Conservation (phyloP, 2,888 invertebrate genomes). For the Lapara coniferarum region DNA sequence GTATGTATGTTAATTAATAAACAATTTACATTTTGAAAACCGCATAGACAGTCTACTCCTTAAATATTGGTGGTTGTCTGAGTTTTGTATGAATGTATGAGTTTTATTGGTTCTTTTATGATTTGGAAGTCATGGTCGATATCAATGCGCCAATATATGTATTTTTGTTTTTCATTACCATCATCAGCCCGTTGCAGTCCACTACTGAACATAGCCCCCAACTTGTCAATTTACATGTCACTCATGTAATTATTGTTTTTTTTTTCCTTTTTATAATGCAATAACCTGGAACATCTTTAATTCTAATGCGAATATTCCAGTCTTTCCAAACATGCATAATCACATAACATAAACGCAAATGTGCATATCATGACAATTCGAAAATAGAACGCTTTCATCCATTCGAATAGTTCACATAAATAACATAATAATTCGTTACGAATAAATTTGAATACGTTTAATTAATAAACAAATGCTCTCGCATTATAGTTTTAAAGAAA, state of each 20-base stretch:
- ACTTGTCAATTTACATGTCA: background rate
- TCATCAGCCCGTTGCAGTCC: too few relatives aligned
- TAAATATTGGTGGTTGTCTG: background rate
- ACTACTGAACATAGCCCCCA: background rate
- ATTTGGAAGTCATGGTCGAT: background rate
- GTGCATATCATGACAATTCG: slow-evolving; percentile 10
- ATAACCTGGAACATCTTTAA: background rate
- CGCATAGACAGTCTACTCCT: background rate
- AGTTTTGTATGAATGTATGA: slow-evolving; percentile 8
- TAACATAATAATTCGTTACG: slow-evolving; percentile 8
- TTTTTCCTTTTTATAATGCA: too few relatives aligned
- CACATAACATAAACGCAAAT: slow-evolving; percentile 5
- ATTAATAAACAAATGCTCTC: background rate
- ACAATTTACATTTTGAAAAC: too few relatives aligned
- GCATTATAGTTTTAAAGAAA: slow-evolving; percentile 24
- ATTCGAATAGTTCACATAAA: slow-evolving; percentile 17
- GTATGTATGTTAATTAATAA: too few relatives aligned
- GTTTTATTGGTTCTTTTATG: background rate
- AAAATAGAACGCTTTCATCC: slow-evolving; percentile 15
- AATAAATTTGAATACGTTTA: slow-evolving; percentile 22
- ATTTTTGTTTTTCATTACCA: background rate
- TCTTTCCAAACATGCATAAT: slow-evolving; percentile 2
- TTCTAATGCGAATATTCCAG: background rate
- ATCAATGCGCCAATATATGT: background rate
- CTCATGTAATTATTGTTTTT: too few relatives aligned